Percentiles rank a stretch among this genome's conserved stretches.
Conservation (phyloP, 2,797 vertebrate genomes). For the Masticophis lateralis region DNA sequence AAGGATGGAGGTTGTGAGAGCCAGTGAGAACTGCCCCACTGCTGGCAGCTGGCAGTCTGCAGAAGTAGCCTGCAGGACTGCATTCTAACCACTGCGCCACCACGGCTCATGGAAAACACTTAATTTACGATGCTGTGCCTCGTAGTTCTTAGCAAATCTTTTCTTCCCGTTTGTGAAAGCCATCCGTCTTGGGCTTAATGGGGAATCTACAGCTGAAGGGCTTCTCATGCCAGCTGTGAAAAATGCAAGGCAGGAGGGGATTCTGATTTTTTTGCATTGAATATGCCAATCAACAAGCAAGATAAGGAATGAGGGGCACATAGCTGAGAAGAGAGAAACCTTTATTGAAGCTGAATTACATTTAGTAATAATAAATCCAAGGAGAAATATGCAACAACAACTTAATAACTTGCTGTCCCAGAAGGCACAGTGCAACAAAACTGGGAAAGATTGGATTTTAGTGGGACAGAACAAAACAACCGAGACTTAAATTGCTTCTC, state of each 20-base stretch:
- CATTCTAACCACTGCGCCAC: no score
- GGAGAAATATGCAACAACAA: conserved; percentile 1
- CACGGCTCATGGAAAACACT: background rate
- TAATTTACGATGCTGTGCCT: background rate
- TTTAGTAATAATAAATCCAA: background rate
- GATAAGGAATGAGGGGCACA: rapidly evolving
- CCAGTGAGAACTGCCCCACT: no score
- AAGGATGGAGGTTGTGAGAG: no score
- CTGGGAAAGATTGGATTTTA: background rate
- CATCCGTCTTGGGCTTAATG: background rate
- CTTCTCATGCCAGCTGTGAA: background rate
- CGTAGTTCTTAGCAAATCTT: background rate
- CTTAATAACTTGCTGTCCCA: background rate
- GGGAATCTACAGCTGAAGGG: background rate
- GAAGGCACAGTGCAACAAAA: background rate
- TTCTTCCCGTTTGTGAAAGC: background rate
- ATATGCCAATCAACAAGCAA: background rate
- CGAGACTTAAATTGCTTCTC: background rate
- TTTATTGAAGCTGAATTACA: conserved; percentile 38
- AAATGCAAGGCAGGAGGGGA: background rate
- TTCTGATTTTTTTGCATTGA: background rate
- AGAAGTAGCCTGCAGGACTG: no score
- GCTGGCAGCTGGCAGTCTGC: no score
- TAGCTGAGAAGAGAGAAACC: background rate
- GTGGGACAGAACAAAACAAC: background rate